Conservation (phyloP, 2,113 vertebrate species). For the Tangachromis dhanisi region DNA sequence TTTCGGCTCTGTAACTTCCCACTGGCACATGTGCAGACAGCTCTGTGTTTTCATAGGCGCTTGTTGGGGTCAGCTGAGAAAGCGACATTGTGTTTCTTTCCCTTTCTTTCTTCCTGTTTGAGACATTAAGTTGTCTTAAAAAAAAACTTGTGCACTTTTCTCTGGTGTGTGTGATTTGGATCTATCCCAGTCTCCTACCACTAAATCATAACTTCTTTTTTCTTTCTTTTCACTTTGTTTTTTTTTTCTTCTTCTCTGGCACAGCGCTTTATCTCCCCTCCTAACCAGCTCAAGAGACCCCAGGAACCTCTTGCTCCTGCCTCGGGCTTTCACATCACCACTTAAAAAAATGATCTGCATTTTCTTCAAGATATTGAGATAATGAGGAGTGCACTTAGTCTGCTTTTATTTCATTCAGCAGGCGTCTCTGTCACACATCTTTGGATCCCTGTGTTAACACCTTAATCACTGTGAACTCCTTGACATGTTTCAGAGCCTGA, state of each 20-base stretch:
- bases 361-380: neutral
- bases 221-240: neutral
- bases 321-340: neutral
- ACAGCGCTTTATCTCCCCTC: neutral
- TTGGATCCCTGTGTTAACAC: neutral
- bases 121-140: neutral
- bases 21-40: neutral
- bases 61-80: neutral
- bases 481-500: neutral
- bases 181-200: neutral
- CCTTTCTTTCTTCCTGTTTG: fast-evolving
- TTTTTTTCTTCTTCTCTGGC: neutral
- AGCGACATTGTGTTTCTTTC: neutral
- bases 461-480: neutral
- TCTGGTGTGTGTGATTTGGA: neutral
- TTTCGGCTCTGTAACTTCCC: neutral
- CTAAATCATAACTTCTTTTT: neutral
- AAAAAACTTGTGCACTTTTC: neutral
- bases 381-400: neutral
- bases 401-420: neutral
- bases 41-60: neutral
- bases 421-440: neutral
- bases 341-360: neutral
- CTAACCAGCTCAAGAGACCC: neutral
- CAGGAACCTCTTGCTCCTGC: neutral